phyloP scores from a whole-genome alignment of 2,797 vertebrate species.

The Pteropus rufus region DNA sequence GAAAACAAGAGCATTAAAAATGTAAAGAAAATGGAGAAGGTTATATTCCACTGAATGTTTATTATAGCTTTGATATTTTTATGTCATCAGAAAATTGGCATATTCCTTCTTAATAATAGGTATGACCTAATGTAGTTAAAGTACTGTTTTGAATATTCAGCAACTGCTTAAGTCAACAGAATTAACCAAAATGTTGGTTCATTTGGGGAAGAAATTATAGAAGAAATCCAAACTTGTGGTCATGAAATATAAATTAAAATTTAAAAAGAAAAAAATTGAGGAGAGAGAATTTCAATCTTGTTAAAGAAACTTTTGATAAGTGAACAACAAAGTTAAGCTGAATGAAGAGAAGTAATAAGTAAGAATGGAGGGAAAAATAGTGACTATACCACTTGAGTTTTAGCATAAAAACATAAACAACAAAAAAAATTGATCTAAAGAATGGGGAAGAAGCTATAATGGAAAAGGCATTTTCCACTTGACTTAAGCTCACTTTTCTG shows the following conservation, averaged over 20 bases:
- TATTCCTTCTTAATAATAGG: conserved; percentile 47
- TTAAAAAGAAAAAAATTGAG: background rate
- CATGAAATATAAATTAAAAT: background rate
- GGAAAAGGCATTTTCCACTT: background rate
- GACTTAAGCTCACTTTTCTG: background rate
- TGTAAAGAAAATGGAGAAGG: background rate
- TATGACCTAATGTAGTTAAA: conserved; percentile 52
- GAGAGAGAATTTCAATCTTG: background rate
- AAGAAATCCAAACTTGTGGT: background rate
- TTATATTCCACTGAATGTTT: background rate
- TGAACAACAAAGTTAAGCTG: background rate
- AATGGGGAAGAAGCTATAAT: background rate
- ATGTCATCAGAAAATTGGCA: conserved; percentile 40
- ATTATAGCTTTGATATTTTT: conserved; percentile 57
- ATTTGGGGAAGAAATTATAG: conserved; percentile 8
- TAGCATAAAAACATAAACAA: background rate
- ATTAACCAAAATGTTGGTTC: conserved; percentile 44
- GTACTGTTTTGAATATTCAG: conserved; percentile 52
- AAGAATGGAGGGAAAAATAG: background rate
- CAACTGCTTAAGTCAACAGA: conserved; percentile 18
- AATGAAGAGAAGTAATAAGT: background rate
- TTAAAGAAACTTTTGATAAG: background rate
- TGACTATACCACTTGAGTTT: background rate
- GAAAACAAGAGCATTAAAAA: background rate
- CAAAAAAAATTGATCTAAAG: background rate